Evolutionary conservation across 2,797 vertebrate species (phyloP).

Genomic region (Pteropus rufus): DNA sequence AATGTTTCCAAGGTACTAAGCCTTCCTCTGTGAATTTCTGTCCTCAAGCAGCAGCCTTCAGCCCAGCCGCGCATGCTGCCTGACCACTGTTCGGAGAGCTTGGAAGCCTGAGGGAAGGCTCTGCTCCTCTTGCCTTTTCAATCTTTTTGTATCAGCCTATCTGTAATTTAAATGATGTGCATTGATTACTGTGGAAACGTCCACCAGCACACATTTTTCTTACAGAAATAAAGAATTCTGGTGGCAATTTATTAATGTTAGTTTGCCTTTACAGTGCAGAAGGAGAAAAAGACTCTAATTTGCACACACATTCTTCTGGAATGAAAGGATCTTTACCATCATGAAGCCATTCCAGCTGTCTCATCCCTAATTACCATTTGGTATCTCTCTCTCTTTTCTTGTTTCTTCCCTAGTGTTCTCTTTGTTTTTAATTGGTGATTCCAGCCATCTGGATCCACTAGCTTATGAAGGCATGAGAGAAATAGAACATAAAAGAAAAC

Average conservation of each 20-base stretch:
- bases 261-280: constrained; percentile 72
- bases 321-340: constrained; percentile 80
- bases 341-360: constrained; percentile 84
- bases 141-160: background rate
- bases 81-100: background rate
- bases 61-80: background rate
- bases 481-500: constrained; percentile 75
- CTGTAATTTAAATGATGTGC: constrained; percentile 69
- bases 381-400: constrained; percentile 74
- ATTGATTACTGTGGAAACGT: constrained; percentile 54
- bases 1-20: background rate
- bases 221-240: constrained; percentile 72
- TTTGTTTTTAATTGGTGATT: constrained; percentile 78
- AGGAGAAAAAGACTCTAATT: constrained; percentile 68
- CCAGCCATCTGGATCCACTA: constrained; percentile 80
- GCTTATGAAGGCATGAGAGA: constrained; percentile 59
- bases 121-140: background rate
- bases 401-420: constrained; percentile 66
- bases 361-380: constrained; percentile 80
- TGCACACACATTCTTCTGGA: constrained; percentile 77
- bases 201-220: constrained; percentile 66
- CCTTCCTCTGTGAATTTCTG: background rate
- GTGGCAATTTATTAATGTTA: constrained; percentile 70
- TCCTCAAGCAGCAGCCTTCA: background rate
- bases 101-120: background rate